Percentiles rank a stretch among this genome's conserved stretches.
These are phyloP conservation scores for Prunella himalayana DNA, from an alignment of 2,113 vertebrate species.

Conservation along the genomic window DNA sequence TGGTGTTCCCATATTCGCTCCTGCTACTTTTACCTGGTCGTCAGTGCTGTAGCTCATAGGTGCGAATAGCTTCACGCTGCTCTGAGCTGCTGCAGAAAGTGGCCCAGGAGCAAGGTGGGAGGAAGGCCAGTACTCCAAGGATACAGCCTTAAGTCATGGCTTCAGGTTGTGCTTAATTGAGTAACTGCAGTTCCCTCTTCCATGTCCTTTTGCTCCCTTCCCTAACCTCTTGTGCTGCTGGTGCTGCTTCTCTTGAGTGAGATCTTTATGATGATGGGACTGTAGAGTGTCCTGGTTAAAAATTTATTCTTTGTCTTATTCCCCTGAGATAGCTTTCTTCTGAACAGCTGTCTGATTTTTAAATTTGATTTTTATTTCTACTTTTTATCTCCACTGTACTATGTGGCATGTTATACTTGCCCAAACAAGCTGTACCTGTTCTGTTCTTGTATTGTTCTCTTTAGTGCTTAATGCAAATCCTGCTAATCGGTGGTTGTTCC, in stretches of 20 bases:
- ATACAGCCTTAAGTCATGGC: background rate
- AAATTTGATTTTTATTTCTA: background rate
- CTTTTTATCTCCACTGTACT: background rate
- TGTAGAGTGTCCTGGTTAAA: background rate
- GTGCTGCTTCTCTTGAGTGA: background rate
- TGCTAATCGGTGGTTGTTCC: background rate
- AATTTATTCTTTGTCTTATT: background rate
- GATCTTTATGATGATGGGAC: background rate
- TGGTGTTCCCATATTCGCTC: accelerated
- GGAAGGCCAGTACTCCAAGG: background rate
- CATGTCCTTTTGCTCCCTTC: background rate
- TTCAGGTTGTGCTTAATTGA: background rate
- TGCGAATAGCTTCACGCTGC: background rate
- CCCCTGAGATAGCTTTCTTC: background rate
- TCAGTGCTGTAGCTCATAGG: accelerated
- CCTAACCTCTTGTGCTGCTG: background rate
- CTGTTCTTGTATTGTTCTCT: background rate
- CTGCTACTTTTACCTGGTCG: background rate
- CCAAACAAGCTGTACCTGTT: background rate
- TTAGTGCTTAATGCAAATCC: background rate
- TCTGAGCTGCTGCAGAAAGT: accelerated
- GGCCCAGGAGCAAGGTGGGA: background rate
- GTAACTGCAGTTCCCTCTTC: background rate
- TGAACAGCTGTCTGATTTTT: background rate
- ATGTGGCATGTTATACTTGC: background rate